Evolutionary conservation across 2,113 vertebrate genomes (phyloP).

Genomic region (Tyto alba): DNA sequence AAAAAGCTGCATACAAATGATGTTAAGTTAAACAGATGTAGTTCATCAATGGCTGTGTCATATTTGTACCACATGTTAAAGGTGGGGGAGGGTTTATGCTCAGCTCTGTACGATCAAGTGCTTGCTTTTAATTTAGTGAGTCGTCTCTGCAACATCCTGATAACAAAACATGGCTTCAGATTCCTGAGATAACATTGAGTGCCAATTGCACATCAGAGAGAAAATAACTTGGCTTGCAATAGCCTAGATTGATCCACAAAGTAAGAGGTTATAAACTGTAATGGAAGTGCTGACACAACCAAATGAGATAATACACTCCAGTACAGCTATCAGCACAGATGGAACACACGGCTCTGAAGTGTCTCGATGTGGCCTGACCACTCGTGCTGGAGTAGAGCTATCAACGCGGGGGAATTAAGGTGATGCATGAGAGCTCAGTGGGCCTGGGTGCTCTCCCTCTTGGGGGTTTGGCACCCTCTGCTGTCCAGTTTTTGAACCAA

Average conservation of each 20-base stretch:
- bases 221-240: conserved; percentile 1
- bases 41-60: background rate
- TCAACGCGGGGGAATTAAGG: background rate
- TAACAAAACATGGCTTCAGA: conserved; percentile 42
- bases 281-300: conserved; percentile 16
- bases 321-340: background rate
- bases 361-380: background rate
- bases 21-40: background rate
- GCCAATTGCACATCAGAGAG: conserved; percentile 25
- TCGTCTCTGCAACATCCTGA: conserved; percentile 24
- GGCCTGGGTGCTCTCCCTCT: conserved; percentile 24
- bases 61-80: background rate
- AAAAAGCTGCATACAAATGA: background rate
- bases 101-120: background rate
- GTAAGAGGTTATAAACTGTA: background rate
- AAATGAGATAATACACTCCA: background rate
- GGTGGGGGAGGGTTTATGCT: background rate
- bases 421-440: background rate
- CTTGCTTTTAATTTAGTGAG: conserved; percentile 45
- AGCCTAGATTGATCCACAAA: conserved; percentile 1
- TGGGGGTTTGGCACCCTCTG: conserved; percentile 60
- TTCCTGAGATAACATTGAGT: conserved; percentile 22
- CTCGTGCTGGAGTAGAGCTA: background rate
- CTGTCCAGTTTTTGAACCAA: background rate
- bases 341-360: background rate